A percentile compares a stretch with the other conserved stretches of the same genome.
Evolutionary conservation across 2,113 vertebrate species (phyloP).

Genomic region (Ageneiosus marmoratus): DNA sequence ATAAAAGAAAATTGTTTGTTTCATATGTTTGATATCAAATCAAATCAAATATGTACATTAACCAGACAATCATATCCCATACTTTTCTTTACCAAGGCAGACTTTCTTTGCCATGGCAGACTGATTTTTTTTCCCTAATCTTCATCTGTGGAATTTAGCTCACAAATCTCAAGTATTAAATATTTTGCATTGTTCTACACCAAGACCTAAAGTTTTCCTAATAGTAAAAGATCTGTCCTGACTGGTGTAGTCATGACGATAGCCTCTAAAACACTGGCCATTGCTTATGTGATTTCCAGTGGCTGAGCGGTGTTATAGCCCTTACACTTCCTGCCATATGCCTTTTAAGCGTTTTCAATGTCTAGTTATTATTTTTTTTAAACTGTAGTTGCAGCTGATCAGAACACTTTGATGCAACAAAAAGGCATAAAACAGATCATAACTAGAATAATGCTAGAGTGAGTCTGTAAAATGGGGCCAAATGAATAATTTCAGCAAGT

Average conservation of each 20-base stretch:
- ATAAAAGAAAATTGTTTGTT: background rate
- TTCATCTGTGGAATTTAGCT: background rate
- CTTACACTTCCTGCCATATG: background rate
- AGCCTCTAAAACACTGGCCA: background rate
- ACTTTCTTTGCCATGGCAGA: too few species aligned
- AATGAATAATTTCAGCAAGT: background rate
- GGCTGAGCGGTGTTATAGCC: background rate
- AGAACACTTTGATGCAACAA: background rate
- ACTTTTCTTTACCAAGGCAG: background rate
- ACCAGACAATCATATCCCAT: background rate
- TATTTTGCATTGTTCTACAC: too few species aligned
- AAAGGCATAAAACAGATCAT: background rate
- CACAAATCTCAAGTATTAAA: background rate
- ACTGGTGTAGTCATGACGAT: background rate
- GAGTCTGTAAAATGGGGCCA: background rate
- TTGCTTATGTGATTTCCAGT: background rate
- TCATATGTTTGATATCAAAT: background rate
- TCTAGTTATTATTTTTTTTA: background rate
- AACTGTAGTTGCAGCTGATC: background rate
- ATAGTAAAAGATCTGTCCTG: background rate
- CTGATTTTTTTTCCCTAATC: too few species aligned
- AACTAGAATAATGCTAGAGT: background rate
- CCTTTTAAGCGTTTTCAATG: background rate
- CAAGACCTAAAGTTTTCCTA: background rate
- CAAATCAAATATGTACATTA: background rate